Evolutionary conservation across 2,797 vertebrate species (phyloP).

Genomic region (Agapornis canus): DNA sequence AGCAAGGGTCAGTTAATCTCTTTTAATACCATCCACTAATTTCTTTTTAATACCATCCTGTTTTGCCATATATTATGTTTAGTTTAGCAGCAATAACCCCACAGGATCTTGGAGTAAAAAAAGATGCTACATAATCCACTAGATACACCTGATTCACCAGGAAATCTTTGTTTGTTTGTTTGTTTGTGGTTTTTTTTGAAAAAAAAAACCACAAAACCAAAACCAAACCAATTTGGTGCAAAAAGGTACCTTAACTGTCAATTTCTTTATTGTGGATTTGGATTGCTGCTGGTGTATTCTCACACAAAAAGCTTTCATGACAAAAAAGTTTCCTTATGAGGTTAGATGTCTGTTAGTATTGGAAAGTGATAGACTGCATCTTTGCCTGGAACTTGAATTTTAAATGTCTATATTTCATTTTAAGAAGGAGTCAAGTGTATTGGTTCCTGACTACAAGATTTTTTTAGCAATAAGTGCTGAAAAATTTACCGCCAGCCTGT

Average conservation of each 20-base stretch:
- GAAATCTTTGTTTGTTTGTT: not conserved
- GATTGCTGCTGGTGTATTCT: not conserved
- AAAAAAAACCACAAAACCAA: not conserved
- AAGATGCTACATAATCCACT: not conserved
- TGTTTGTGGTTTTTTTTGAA: too few species aligned
- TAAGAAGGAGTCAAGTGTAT: not conserved
- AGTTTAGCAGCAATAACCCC: not conserved
- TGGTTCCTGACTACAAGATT: not conserved
- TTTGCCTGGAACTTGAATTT: not conserved
- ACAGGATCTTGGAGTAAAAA: not conserved
- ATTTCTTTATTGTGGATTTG: not conserved
- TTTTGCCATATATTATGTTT: not conserved
- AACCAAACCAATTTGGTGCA: accelerated
- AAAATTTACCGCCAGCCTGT: not conserved
- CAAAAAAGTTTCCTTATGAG: not conserved
- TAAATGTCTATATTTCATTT: not conserved
- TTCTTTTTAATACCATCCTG: not conserved
- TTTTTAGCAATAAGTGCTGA: not conserved
- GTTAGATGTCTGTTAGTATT: not conserved
- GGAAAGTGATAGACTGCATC: not conserved
- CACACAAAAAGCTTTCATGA: not conserved
- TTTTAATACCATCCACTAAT: not conserved
- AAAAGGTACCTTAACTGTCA: not conserved
- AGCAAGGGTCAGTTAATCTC: not conserved
- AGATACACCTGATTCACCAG: not conserved